phyloP scores from a whole-genome alignment of 2,113 vertebrate species.

The Leucopsar rothschildi region DNA sequence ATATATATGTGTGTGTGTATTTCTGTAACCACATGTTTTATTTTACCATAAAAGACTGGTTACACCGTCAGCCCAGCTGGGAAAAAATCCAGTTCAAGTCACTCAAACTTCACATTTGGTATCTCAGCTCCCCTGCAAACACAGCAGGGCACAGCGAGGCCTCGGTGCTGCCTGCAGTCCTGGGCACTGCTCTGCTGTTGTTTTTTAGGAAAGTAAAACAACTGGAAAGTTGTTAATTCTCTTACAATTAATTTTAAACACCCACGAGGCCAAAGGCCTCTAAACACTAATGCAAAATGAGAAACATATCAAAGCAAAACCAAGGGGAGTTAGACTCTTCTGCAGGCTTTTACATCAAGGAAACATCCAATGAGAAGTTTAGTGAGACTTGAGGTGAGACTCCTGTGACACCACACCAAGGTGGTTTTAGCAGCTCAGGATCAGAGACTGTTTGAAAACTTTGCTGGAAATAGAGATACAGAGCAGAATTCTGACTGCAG shows the following conservation, averaged over 20 bases:
- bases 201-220: neutral
- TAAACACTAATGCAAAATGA: neutral
- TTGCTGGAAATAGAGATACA: neutral
- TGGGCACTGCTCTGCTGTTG: neutral
- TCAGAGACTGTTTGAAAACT: neutral
- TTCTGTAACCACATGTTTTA: neutral
- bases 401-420: accelerated
- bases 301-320: neutral
- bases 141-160: neutral
- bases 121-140: neutral
- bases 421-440: neutral
- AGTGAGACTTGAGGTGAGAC: neutral
- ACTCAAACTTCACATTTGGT: neutral
- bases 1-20: accelerated
- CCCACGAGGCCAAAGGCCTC: neutral
- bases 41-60: neutral
- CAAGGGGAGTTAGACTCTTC: neutral
- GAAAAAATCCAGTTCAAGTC: neutral
- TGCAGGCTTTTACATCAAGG: neutral
- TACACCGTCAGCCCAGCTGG: neutral
- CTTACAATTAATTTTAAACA: neutral
- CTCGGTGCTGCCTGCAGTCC: neutral
- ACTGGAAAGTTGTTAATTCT: neutral
- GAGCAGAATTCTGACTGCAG: accelerated
- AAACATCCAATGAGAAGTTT: neutral